Base-by-base conservation (phyloP, 2,797 vertebrate species). In the Coreius guichenoti region DNA sequence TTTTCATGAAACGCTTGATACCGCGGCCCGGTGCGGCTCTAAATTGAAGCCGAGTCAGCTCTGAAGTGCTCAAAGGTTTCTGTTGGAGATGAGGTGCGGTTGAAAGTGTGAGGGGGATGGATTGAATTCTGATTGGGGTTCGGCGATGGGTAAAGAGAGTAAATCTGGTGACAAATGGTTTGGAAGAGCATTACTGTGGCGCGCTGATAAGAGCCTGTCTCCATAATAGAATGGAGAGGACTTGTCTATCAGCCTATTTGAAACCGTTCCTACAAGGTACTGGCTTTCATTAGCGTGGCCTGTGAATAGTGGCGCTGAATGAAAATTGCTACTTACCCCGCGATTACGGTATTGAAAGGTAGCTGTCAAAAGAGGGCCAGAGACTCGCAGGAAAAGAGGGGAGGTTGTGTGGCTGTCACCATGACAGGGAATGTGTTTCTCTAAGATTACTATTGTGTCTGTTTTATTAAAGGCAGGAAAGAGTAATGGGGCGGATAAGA, bases 311-410 rank as follows among this genome's bases (percentile, higher is more conserved):
- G 94, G 93, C 92, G 89, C 89, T 95, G 96, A 96, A 97, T 96
- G 95, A 95, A 95, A 95, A 96, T 95, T 94, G 95, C 95, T 94
- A 93, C 93, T 93, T 92, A 93, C 94, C 88, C 92, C 92, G 93
- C 95, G 94, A 96, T 95, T 92, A 95, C 92, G 82, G 93, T 94
- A 96, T 95, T 96, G 96, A 97, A 96, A 96, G 96, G 96, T 96
- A 96, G 96, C 96, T 96, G 96, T 96, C 96, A 96, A 93, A 94
- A 93, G 94, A 93, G 93, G 94, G 94, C 94, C 94, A 49, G 86
- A 78, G 86, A 80, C 81, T 82, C 26, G 92, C 93, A 92, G 94
- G 63, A 91, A 90, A 91, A 93, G 93, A 91, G 92, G 94, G 94
- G 93, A 95, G 94, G 94, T 94, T 94, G 93, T 93, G 93, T 94